These are phyloP conservation scores for Lasiommata megera DNA, from an alignment of 2,888 invertebrate genomes.

Conservation along the genomic window DNA sequence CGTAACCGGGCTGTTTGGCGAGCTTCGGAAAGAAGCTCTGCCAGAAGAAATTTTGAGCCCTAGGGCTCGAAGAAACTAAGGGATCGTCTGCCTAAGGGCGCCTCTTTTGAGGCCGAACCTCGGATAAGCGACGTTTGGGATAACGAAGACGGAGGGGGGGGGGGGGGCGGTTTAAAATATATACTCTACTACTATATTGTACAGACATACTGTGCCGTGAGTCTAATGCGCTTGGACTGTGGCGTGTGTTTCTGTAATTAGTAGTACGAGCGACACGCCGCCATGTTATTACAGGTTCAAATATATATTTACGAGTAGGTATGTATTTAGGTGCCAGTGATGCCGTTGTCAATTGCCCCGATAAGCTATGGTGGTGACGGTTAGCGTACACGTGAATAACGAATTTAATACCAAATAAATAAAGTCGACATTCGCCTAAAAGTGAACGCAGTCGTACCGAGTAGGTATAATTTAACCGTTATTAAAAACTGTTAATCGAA, in stretches of 20 bases:
- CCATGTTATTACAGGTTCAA: conserved; percentile 53
- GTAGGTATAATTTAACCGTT: neutral
- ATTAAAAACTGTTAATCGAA: neutral
- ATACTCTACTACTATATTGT: no score
- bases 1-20: no score
- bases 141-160: no score
- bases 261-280: conserved; percentile 58
- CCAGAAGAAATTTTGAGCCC: no score
- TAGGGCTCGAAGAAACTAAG: no score
- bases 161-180: neutral
- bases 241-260: conserved; percentile 67
- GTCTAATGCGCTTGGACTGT: conserved; percentile 13
- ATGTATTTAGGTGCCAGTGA: conserved; percentile 54
- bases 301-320: conserved; percentile 44
- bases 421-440: neutral
- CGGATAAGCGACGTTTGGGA: no score
- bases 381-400: conserved; percentile 12
- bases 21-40: no score
- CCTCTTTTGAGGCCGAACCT: no score
- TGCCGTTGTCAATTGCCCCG: conserved; percentile 31
- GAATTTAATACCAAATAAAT: neutral
- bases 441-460: neutral
- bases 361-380: conserved; percentile 19
- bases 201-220: neutral
- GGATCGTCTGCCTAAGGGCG: no score